phyloP scores from a whole-genome alignment of 2,113 vertebrate species.

The Agapornis roseicollis region DNA sequence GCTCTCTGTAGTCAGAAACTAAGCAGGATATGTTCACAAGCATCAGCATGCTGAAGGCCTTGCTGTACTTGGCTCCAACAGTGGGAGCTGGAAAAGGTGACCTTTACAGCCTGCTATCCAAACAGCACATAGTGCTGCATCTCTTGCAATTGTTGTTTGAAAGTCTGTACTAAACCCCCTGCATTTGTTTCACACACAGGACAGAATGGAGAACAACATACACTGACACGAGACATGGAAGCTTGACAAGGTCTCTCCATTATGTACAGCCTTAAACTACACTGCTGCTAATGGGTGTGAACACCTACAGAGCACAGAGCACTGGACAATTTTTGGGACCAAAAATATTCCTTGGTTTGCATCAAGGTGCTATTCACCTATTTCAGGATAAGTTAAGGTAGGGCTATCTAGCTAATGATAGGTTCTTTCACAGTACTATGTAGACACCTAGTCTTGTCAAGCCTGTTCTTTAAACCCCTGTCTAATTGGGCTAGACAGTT shows the following conservation, averaged over 20 bases:
- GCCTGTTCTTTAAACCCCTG: slow-evolving; percentile 55
- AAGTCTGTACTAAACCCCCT: background rate
- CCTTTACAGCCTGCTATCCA: background rate
- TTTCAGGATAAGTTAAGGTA: slow-evolving; percentile 55
- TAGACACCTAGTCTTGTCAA: slow-evolving; percentile 56
- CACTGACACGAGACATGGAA: background rate
- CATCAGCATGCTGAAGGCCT: background rate
- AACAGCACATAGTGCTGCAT: background rate
- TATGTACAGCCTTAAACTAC: background rate
- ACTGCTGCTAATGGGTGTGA: background rate
- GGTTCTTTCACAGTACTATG: slow-evolving; percentile 6
- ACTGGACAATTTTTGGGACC: slow-evolving; percentile 1
- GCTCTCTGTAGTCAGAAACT: background rate
- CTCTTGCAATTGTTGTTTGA: background rate
- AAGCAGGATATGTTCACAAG: background rate
- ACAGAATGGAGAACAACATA: background rate
- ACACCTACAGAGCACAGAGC: background rate
- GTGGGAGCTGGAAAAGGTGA: background rate
- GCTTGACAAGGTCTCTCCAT: background rate
- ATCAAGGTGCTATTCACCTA: slow-evolving; percentile 27
- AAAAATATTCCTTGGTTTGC: slow-evolving; percentile 15
- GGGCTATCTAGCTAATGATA: slow-evolving; percentile 55
- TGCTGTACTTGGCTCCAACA: accelerated
- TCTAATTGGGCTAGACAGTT: slow-evolving; percentile 57
- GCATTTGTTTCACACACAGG: background rate